A percentile compares a stretch with the other conserved stretches of the same genome.
Conservation (phyloP, 2,113 vertebrate species). For the Manacus vitellinus region DNA sequence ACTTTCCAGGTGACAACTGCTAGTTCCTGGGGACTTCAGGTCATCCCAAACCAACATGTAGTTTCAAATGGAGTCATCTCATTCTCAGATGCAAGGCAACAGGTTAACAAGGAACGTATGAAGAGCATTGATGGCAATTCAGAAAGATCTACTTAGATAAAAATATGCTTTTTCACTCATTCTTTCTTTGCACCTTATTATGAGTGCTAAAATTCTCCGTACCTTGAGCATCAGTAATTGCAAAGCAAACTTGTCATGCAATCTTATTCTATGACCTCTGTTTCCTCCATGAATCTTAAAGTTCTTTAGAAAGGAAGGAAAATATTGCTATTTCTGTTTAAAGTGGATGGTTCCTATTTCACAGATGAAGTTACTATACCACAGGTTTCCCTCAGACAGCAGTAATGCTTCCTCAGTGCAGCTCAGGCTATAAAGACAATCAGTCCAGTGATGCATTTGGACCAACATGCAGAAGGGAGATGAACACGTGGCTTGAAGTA, state of each 20-base stretch:
- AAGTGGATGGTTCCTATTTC: background rate
- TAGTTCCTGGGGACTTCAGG: background rate
- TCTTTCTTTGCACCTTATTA: background rate
- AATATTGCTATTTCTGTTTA: background rate
- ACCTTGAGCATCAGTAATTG: background rate
- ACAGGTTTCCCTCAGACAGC: background rate
- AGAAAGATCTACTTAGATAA: background rate
- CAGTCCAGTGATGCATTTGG: background rate
- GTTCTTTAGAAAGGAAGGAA: background rate
- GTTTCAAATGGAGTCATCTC: background rate
- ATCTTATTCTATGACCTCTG: background rate
- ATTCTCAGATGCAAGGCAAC: background rate
- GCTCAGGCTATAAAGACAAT: background rate
- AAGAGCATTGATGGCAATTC: background rate
- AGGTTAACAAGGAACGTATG: background rate
- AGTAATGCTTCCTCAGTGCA: background rate
- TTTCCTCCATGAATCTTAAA: background rate
- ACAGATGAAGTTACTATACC: background rate
- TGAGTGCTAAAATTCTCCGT: background rate
- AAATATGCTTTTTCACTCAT: accelerated
- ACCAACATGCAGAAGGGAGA: background rate
- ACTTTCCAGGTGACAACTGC: background rate
- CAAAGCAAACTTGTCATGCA: background rate
- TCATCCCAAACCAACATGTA: background rate
- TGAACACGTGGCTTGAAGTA: background rate